Conservation (phyloP, 2,888 invertebrate genomes). For the Synanthedon andrenaeformis region DNA sequence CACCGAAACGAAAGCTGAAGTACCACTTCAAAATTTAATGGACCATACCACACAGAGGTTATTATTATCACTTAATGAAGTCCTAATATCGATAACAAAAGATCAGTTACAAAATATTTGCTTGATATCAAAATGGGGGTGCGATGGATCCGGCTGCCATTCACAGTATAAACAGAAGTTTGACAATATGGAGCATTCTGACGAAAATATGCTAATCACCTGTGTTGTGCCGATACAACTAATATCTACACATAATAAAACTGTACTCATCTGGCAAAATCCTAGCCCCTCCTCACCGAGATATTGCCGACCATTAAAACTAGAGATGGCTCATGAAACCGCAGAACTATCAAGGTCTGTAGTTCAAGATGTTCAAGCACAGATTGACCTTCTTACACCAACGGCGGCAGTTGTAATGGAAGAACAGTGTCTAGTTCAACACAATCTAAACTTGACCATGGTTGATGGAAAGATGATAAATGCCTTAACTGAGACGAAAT, state of each 20-base stretch:
- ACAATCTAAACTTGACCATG: too few species aligned
- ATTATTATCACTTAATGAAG: neutral
- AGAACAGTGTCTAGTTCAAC: too few species aligned
- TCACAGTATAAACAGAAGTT: conserved; percentile 9
- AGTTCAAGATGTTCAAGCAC: neutral
- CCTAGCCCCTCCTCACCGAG: conserved; percentile 9
- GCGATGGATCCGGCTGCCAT: conserved; percentile 8
- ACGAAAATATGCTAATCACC: neutral
- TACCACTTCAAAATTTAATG: conserved; percentile 1
- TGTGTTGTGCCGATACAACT: neutral
- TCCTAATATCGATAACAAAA: neutral
- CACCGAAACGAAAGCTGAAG: conserved; percentile 3
- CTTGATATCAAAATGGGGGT: conserved; percentile 8
- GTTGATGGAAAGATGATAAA: too few species aligned
- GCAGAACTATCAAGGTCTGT: neutral
- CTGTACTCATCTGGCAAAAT: conserved; percentile 3
- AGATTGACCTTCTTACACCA: neutral
- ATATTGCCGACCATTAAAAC: conserved; percentile 7
- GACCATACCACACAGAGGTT: conserved; percentile 3
- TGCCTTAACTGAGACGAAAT: too few species aligned
- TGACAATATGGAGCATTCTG: conserved; percentile 1
- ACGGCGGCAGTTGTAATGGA: neutral
- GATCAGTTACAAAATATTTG: neutral
- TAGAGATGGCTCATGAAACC: conserved; percentile 6
- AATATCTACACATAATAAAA: neutral